Evolutionary conservation across 2,888 invertebrate genomes (phyloP), one percentile per base, ranked within the genome.

Genomic region (Zhuqinia jingwanae): DNA sequence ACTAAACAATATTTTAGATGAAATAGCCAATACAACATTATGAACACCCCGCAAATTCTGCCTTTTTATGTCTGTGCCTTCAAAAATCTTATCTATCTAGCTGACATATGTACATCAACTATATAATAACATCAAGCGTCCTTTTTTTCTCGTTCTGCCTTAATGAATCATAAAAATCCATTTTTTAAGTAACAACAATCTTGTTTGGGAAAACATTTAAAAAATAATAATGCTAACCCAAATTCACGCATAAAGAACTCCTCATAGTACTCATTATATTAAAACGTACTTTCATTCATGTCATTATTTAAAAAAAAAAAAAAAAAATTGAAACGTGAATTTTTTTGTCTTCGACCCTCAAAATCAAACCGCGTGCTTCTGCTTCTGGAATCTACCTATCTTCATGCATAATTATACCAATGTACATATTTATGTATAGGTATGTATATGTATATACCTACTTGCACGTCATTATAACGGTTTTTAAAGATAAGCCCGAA

Each of bases 1-100:
- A n/a, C n/a, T n/a, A 76, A 78, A 76, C 68, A 81, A 63, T 84
- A 75, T 56, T 73, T 53, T n/a, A 11, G 10, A 50, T 75, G 75
- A 75, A n/a, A n/a, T 53, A 53, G 27, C 27, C n/a, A 25, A 53
- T 6, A 75, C 47, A 75, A 15, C 15, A 27, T 5, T 25, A 75
- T n/a, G 30, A n/a, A 70, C 22, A 70, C 8, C 50, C 50, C 36
- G 3, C 36, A 36, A 36, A 6, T 36, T 36, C 36, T 36, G n/a
- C n/a, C n/a, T n/a, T n/a, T n/a, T 36, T 3, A 6, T 36, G 65
- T 36, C 65, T 65, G 65, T 65, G 36, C n/a, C 30, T 17, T 30
- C 63, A 63, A 30, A 53, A 53, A 36, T 36, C 30, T 17, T 36
- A 36, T 63, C 30, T 30, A 11, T n/a, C 60, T 15, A n/a, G n/a